phyloP scores from a whole-genome alignment of 2,888 invertebrate species.

The Acronicta psi region DNA sequence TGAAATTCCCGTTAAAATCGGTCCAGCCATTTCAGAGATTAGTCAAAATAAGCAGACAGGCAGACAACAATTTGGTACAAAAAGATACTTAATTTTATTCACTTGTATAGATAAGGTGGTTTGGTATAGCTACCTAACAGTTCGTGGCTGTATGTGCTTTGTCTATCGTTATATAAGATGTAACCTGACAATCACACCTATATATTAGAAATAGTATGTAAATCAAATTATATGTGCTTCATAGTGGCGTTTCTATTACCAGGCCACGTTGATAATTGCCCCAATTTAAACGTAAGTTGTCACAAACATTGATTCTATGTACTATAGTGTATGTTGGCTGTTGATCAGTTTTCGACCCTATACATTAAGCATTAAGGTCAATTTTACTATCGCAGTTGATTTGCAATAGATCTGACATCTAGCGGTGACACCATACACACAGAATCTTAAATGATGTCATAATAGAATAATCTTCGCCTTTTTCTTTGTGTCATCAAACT shows the following conservation, averaged over 20 bases:
- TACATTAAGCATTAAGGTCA: background rate
- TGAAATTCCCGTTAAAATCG: too few relatives aligned
- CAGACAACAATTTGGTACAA: too few relatives aligned
- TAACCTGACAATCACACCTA: conserved; percentile 33
- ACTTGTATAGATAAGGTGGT: conserved; percentile 13
- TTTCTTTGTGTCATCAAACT: conserved; percentile 10
- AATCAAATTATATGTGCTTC: conserved; percentile 13
- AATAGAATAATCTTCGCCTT: conserved; percentile 32
- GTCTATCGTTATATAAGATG: conserved; percentile 39
- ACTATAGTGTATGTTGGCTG: too few relatives aligned
- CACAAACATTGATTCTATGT: background rate
- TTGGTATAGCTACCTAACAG: background rate
- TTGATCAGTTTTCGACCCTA: background rate
- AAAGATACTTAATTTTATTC: too few relatives aligned
- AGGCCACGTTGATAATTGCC: conserved; percentile 21
- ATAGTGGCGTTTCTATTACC: conserved; percentile 37
- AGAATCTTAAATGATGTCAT: conserved; percentile 18
- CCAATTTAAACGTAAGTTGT: conserved; percentile 25
- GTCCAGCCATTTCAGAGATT: too few relatives aligned
- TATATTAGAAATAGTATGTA: conserved; percentile 33
- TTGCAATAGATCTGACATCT: conserved; percentile 1
- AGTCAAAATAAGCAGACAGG: too few relatives aligned
- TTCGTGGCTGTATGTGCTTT: conserved; percentile 37
- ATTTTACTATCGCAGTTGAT: too few relatives aligned
- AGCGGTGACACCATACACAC: conserved; percentile 37